A percentile compares a stretch with the other conserved stretches of the same genome.
Conservation (phyloP, 2,797 vertebrate genomes). For the Podargus strigoides region DNA sequence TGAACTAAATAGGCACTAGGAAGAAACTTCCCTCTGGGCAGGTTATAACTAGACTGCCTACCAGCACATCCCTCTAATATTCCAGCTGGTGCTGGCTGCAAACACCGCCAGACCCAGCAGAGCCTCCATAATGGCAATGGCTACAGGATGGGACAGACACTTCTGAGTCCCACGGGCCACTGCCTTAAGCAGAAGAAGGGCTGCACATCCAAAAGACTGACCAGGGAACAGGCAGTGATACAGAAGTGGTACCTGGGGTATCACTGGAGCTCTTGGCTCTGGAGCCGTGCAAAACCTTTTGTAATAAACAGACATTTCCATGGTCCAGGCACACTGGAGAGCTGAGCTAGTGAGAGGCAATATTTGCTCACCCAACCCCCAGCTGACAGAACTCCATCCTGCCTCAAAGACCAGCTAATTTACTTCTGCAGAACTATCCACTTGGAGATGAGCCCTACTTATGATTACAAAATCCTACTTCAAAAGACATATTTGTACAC, state of each 20-base stretch:
- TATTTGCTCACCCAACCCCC: not conserved
- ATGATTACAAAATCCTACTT: not conserved
- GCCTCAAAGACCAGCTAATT: not conserved
- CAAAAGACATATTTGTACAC: not conserved
- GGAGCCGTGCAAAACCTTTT: not conserved
- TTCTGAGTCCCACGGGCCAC: fast-evolving
- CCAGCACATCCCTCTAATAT: not conserved
- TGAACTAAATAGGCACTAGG: not conserved
- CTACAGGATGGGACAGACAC: not conserved
- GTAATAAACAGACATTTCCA: not conserved
- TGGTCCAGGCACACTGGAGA: fast-evolving
- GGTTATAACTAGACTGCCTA: not conserved
- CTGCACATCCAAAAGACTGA: not conserved
- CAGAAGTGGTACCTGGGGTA: not conserved
- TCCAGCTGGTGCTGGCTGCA: not conserved
- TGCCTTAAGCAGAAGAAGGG: not conserved
- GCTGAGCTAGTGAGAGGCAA: not conserved
- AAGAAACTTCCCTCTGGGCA: not conserved
- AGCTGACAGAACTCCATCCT: not conserved
- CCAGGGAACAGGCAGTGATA: not conserved
- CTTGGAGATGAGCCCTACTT: not conserved
- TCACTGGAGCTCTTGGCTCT: not conserved
- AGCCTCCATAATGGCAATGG: not conserved
- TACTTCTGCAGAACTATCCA: not conserved
- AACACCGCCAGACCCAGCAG: not conserved